phyloP scores from a whole-genome alignment of 2,113 vertebrate species.

The Pipra filicauda region DNA sequence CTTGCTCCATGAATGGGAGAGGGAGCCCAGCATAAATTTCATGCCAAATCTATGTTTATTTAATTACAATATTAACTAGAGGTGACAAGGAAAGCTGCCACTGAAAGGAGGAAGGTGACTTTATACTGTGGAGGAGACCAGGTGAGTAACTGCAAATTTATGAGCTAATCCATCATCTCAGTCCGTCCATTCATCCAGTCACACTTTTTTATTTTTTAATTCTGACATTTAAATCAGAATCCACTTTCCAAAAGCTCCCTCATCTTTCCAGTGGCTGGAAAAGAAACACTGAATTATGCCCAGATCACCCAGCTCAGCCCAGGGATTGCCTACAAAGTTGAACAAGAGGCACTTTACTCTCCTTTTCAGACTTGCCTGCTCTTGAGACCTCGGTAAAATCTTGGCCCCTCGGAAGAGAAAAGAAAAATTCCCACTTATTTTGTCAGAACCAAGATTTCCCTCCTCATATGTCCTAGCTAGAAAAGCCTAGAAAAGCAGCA shows the following conservation, averaged over 20 bases:
- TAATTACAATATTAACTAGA: slow-evolving; percentile 24
- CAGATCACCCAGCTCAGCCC: not conserved
- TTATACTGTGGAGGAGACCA: not conserved
- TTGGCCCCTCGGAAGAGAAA: not conserved
- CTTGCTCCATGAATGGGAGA: not conserved
- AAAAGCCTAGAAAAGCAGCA: not conserved
- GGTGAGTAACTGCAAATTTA: slow-evolving; percentile 4
- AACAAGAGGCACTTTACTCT: not conserved
- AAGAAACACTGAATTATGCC: not conserved
- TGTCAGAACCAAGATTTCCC: not conserved
- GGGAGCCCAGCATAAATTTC: not conserved
- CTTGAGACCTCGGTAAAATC: not conserved
- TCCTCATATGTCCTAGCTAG: not conserved
- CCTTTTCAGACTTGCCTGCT: not conserved
- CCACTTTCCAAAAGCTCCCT: slow-evolving; percentile 4
- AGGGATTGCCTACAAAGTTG: not conserved
- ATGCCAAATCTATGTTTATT: slow-evolving; percentile 26
- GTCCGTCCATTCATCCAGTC: not conserved
- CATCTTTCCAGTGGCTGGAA: not conserved
- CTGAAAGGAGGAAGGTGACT: not conserved
- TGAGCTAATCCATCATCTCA: slow-evolving; percentile 3
- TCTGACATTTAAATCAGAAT: slow-evolving; percentile 34
- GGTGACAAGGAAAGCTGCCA: slow-evolving; percentile 25
- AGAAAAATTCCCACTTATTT: not conserved
- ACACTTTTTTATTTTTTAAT: slow-evolving; percentile 3